Evolutionary conservation across 1,140 invertebrate species (phyloP).

Genomic region (Probaryconus sp.): DNA sequence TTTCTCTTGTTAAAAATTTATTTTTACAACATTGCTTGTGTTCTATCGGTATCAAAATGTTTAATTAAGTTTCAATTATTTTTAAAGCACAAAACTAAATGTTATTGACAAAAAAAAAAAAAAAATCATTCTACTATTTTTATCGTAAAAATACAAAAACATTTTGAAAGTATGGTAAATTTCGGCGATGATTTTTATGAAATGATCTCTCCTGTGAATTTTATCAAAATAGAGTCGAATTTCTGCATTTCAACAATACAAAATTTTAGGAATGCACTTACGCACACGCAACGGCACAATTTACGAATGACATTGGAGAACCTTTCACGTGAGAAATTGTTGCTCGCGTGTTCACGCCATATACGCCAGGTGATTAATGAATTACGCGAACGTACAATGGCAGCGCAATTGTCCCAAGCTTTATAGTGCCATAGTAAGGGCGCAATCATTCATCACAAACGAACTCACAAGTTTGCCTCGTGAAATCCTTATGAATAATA

Average conservation of each 20-base stretch:
- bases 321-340: conserved; percentile 52
- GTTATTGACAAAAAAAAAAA: too few species aligned
- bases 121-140: too few species aligned
- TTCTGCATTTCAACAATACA: conserved; percentile 2
- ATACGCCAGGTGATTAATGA: conserved; percentile 56
- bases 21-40: too few species aligned
- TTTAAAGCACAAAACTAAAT: too few species aligned
- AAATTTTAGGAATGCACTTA: conserved; percentile 38
- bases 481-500: conserved; percentile 41
- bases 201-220: too few species aligned
- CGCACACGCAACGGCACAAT: conserved; percentile 55
- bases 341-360: conserved; percentile 43
- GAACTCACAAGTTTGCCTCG: conserved; percentile 38
- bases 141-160: too few species aligned
- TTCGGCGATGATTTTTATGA: too few species aligned
- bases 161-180: too few species aligned
- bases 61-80: too few species aligned
- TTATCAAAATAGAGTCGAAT: neutral
- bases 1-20: too few species aligned
- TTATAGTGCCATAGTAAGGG: conserved; percentile 32
- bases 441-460: conserved; percentile 34
- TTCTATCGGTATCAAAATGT: too few species aligned
- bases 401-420: conserved; percentile 52
- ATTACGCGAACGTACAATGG: conserved; percentile 59
- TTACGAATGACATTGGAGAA: conserved; percentile 44